Conservation (phyloP, 2,888 invertebrate genomes). For the Hypselothyrea guttata region DNA sequence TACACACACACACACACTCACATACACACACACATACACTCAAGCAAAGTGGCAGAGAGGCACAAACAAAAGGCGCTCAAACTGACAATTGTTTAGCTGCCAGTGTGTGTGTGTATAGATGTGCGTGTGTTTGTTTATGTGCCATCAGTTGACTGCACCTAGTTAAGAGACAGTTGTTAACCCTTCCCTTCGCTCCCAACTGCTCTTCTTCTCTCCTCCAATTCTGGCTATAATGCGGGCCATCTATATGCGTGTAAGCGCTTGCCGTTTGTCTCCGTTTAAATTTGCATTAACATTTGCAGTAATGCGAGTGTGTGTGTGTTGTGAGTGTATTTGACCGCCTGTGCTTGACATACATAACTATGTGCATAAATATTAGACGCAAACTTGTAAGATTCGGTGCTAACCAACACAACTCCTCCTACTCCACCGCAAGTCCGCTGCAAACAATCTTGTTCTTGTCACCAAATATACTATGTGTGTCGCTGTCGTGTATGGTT, state of each 20-base stretch:
- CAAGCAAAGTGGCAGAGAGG: neutral
- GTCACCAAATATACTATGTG: slow-evolving; percentile 8
- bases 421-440: neutral
- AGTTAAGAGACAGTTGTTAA: slow-evolving; percentile 38
- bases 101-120: slow-evolving; percentile 20
- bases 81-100: slow-evolving; percentile 61
- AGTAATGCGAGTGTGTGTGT: slow-evolving; percentile 17
- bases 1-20: slow-evolving; percentile 3
- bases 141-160: slow-evolving; percentile 61
- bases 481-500: slow-evolving; percentile 27
- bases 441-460: slow-evolving; percentile 18
- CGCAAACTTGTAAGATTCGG: slow-evolving; percentile 40
- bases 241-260: slow-evolving; percentile 72
- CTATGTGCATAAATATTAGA: slow-evolving; percentile 45
- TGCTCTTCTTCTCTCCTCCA: neutral
- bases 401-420: neutral
- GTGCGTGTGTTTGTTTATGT: slow-evolving; percentile 42
- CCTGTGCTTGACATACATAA: slow-evolving; percentile 61
- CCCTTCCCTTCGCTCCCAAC: neutral
- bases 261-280: slow-evolving; percentile 48
- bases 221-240: slow-evolving; percentile 61
- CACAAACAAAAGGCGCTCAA: slow-evolving; percentile 57
- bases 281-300: slow-evolving; percentile 44
- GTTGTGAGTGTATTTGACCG: slow-evolving; percentile 26
- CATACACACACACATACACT: slow-evolving; percentile 16